phyloP scores from a whole-genome alignment of 2,113 vertebrate genomes.

The Myotis lucifugus region DNA sequence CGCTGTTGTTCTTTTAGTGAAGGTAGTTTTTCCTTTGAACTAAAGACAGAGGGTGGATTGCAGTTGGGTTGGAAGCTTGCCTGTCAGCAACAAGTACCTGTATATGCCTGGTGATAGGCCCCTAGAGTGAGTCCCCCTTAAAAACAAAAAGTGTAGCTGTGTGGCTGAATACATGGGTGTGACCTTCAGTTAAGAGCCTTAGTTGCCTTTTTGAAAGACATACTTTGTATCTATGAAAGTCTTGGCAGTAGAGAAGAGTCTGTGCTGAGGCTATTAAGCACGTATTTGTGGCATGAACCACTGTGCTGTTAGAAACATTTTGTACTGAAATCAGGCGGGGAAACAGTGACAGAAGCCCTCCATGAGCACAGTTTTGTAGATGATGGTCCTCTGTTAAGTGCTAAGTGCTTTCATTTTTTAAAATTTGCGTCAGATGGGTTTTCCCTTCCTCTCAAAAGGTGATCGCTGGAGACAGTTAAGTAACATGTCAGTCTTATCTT shows the following conservation, averaged over 20 bases:
- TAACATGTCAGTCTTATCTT: conserved; percentile 75
- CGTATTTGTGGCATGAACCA: background rate
- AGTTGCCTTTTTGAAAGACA: conserved; percentile 12
- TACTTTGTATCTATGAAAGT: conserved; percentile 1
- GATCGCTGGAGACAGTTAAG: conserved; percentile 68
- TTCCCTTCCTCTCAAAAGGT: background rate
- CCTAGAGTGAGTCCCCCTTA: too few species aligned
- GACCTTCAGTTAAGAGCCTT: background rate
- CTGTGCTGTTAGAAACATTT: background rate
- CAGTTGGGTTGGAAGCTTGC: conserved; percentile 28
- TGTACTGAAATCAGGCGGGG: conserved; percentile 19
- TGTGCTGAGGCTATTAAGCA: conserved; percentile 12
- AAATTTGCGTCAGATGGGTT: conserved; percentile 33
- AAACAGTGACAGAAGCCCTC: conserved; percentile 7
- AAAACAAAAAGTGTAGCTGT: background rate
- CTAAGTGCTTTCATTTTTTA: conserved; percentile 43
- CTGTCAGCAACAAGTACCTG: background rate
- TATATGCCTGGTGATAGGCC: background rate
- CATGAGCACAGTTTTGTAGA: background rate
- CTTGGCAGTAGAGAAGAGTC: conserved; percentile 27
- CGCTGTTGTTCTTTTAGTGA: conserved; percentile 63
- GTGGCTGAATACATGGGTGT: background rate
- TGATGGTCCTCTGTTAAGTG: background rate
- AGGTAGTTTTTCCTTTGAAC: conserved; percentile 9
- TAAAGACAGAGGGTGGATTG: conserved; percentile 27